These are phyloP conservation scores for Eulimnadia texana DNA, from an alignment of 1,140 invertebrate genomes.

Conservation along the genomic window DNA sequence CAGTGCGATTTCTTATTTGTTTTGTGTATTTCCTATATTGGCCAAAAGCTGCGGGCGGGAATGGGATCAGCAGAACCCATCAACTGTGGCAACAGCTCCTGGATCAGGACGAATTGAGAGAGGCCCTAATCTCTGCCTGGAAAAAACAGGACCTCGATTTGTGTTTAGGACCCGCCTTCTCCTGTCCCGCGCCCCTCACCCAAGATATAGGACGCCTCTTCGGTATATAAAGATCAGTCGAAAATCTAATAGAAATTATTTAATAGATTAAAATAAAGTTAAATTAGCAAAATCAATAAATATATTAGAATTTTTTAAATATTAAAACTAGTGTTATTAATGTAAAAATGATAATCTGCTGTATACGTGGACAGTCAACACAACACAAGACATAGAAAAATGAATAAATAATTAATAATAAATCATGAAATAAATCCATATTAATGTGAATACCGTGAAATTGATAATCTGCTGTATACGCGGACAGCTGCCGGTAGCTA, in stretches of 20 bases:
- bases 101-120: background rate
- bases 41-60: conserved; percentile 9
- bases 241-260: background rate
- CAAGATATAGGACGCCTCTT: conserved; percentile 3
- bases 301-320: background rate
- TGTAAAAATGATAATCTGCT: too few relatives aligned
- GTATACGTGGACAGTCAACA: too few relatives aligned
- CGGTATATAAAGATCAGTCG: background rate
- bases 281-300: background rate
- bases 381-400: too few relatives aligned
- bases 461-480: background rate
- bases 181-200: conserved; percentile 13
- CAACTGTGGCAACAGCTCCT: conserved; percentile 12
- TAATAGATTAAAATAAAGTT: too few relatives aligned
- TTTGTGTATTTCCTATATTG: background rate
- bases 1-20: too few relatives aligned
- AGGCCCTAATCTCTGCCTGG: conserved; percentile 6
- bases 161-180: conserved; percentile 12
- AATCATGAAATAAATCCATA: too few relatives aligned
- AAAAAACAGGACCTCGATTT: conserved; percentile 11
- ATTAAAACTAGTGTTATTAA: background rate
- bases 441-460: too few relatives aligned
- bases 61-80: background rate
- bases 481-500: conserved; percentile 20
- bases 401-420: too few relatives aligned